Percentiles rank a stretch among this genome's conserved stretches.
Conservation (phyloP, 2,888 invertebrate species). For the Hirudinaria manillensis region DNA sequence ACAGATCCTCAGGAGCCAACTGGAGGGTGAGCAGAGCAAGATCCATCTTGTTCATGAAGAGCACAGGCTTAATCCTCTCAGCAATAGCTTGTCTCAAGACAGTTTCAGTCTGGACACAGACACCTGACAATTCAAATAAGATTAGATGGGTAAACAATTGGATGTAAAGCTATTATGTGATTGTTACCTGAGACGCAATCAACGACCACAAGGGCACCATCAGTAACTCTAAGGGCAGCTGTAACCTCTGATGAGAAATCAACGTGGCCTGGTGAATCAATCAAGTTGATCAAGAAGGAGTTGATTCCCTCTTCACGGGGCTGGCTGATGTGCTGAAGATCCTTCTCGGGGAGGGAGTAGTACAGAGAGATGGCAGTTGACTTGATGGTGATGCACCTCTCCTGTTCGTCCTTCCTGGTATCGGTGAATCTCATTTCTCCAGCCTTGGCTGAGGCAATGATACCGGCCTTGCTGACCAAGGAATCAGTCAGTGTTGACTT, state of each 20-base stretch:
- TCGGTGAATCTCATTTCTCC: slow-evolving; percentile 99
- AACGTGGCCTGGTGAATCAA: slow-evolving; percentile 99
- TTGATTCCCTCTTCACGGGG: slow-evolving; percentile 62
- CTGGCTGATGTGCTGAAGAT: slow-evolving; percentile 85
- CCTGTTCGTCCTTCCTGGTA: slow-evolving; percentile 98
- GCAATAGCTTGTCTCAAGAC: slow-evolving; percentile 99
- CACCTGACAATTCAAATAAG: slow-evolving; percentile 64
- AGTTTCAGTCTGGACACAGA: slow-evolving; percentile 99
- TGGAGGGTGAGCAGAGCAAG: slow-evolving; percentile 94
- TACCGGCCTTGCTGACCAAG: slow-evolving; percentile 97
- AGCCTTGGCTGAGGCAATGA: slow-evolving; percentile 95
- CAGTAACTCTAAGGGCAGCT: slow-evolving; percentile 97
- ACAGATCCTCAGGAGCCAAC: slow-evolving; percentile 88
- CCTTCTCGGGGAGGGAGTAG: slow-evolving; percentile 92
- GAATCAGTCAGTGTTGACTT: slow-evolving; percentile 99
- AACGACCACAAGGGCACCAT: slow-evolving; percentile 97
- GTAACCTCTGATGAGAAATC: slow-evolving; percentile 99
- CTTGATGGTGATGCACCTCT: slow-evolving; percentile 99
- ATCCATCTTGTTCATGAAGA: slow-evolving; percentile 99
- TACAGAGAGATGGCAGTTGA: slow-evolving; percentile 99
- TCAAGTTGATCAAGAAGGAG: slow-evolving; percentile 98
- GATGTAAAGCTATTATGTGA: not conserved
- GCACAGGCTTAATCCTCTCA: slow-evolving; percentile 97
- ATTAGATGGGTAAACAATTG: not conserved
- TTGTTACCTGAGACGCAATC: slow-evolving; percentile 93